These are phyloP conservation scores for Plutomurus gul DNA, from an alignment of 1,140 invertebrate genomes.

Conservation along the genomic window DNA sequence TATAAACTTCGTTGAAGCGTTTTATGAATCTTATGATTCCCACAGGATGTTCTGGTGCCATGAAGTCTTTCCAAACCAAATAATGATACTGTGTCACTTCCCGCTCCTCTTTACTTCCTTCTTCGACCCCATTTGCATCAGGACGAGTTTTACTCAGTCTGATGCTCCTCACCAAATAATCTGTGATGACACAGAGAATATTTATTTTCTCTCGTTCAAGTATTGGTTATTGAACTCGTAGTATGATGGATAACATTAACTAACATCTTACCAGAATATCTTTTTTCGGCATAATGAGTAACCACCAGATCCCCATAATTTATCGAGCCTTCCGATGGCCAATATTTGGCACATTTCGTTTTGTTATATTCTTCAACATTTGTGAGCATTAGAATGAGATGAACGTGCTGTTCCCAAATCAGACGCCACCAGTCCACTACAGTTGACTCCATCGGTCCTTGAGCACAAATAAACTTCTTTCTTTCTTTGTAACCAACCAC, in stretches of 20 bases:
- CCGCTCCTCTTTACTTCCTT: conserved; percentile 67
- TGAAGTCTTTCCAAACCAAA: conserved; percentile 92
- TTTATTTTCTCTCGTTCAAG: no score
- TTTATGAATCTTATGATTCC: conserved; percentile 89
- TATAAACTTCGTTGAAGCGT: conserved; percentile 84
- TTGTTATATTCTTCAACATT: conserved; percentile 93
- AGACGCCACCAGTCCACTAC: conserved; percentile 96
- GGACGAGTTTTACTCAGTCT: conserved; percentile 63
- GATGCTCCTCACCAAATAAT: conserved; percentile 79
- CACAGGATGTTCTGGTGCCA: conserved; percentile 87
- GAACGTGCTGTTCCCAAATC: conserved; percentile 93
- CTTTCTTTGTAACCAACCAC: conserved; percentile 87
- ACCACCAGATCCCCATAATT: conserved; percentile 79
- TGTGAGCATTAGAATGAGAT: conserved; percentile 91
- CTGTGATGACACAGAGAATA: conserved; percentile 60
- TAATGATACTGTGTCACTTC: conserved; percentile 91
- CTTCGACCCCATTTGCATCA: conserved; percentile 54
- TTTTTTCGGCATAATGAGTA: conserved; percentile 74
- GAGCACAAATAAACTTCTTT: conserved; percentile 93
- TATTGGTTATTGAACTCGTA: not conserved
- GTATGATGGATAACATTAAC: not conserved
- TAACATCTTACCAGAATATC: conserved; percentile 60
- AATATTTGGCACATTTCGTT: conserved; percentile 91
- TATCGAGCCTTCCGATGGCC: conserved; percentile 71
- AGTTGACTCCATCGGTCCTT: conserved; percentile 88